Base-by-base conservation (phyloP, 2,113 vertebrate genomes). In the Paralichthys olivaceus region DNA sequence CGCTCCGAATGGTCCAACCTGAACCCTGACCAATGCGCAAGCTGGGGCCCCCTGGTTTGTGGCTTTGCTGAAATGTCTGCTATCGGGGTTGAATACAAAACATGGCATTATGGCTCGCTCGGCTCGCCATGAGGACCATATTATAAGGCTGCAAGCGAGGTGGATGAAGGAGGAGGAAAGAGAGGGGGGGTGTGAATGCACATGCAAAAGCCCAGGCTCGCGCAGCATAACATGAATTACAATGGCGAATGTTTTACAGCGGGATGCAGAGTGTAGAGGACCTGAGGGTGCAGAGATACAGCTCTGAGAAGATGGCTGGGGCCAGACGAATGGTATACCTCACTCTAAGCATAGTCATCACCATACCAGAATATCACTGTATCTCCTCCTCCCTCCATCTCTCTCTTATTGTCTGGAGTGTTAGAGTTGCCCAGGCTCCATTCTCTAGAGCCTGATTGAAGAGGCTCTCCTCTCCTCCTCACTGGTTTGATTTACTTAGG, bases 401-500 rank as follows among this genome's bases (percentile, higher is more conserved):
- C 49, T 55, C 76, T 72, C 86, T 83, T 78, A 84, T 88, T 90
- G 83, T 90, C 77, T 86, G 65, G 87, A 90, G 90, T 91, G 86
- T 77, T 86, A 53, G 80, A 80, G 90, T 91, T 90, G 82, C 85
- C 85, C 81, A 13, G 74, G 79, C 87, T 90, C 77, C 83, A 70
- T 89, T 88, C 91, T 92, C 90, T 61, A 87, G 90, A 88, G 89
- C 83, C 89, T 89, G 90, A 92, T 91, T 90, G 91, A 92, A 89
- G 84, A 91, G 90, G 84, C 89, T 78, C 87, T 87, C 81, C 77
- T 79, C 87, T 92, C 89, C 86, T 90, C 90, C 89, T 89, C 91
- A 84, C 84, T 68, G 56, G 64, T 77, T 87, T 91, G 90, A 91
- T 92, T 93, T 92, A 92, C 91, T 91, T 84, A 84, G 87, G 76